Conservation (phyloP, 2,113 vertebrate species). For the Bombycilla garrulus region DNA sequence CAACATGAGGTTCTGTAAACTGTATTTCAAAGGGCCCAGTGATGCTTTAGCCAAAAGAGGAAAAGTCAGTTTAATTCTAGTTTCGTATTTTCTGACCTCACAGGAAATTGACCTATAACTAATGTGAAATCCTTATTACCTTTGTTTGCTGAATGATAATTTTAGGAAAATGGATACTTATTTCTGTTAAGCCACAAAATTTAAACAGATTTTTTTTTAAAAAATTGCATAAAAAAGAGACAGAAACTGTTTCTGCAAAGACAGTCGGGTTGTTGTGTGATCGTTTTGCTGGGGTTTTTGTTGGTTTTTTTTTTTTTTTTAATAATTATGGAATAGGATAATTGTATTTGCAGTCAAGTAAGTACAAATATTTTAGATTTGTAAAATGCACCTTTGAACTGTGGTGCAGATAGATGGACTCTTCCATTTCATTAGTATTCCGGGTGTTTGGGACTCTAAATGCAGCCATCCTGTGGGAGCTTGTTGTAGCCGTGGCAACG, state of each 20-base stretch:
- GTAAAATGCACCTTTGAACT: neutral
- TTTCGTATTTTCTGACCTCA: neutral
- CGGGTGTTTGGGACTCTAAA: constrained; percentile 42
- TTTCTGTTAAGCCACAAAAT: neutral
- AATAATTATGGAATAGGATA: neutral
- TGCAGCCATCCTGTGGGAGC: constrained; percentile 26
- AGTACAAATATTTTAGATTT: constrained; percentile 11
- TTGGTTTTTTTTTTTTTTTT: neutral
- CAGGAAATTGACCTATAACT: neutral
- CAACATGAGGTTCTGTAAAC: neutral
- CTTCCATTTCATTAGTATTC: constrained; percentile 58
- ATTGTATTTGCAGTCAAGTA: constrained; percentile 7
- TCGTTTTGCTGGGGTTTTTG: too few species aligned
- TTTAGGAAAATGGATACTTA: neutral
- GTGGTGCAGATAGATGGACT: neutral
- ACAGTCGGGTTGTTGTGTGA: neutral
- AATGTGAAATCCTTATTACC: neutral
- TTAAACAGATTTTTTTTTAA: neutral
- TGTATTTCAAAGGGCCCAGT: neutral
- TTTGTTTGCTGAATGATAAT: neutral
- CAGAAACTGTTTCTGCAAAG: neutral
- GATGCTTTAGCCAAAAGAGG: neutral
- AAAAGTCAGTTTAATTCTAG: neutral
- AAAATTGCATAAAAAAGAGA: neutral
- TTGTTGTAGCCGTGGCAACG: constrained; percentile 68